These are phyloP conservation scores for Calliphora vomitoria DNA, from an alignment of 2,888 invertebrate genomes.

Conservation along the genomic window DNA sequence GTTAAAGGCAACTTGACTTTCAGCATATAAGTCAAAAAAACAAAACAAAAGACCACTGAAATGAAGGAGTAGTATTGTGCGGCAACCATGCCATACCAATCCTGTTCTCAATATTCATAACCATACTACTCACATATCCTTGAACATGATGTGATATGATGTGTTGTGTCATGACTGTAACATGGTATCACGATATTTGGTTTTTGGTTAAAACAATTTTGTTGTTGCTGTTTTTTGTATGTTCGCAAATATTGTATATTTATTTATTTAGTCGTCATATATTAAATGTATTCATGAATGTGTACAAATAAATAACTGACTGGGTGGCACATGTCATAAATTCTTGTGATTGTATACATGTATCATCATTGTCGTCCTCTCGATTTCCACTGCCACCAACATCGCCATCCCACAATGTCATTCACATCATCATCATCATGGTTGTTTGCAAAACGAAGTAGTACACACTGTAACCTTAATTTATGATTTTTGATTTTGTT, in stretches of 20 bases:
- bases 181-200: slow-evolving; percentile 47
- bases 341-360: slow-evolving; percentile 50
- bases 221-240: neutral
- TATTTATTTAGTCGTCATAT: slow-evolving; percentile 61
- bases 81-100: neutral
- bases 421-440: neutral
- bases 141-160: neutral
- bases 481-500: slow-evolving; percentile 27
- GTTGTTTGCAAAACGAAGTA: neutral
- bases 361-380: neutral
- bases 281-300: slow-evolving; percentile 59
- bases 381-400: neutral
- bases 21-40: slow-evolving; percentile 37
- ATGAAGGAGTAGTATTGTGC: neutral
- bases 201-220: slow-evolving; percentile 52
- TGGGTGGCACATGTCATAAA: slow-evolving; percentile 61
- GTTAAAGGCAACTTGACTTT: slow-evolving; percentile 67
- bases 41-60: slow-evolving; percentile 9
- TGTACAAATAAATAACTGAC: slow-evolving; percentile 49
- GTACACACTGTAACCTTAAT: slow-evolving; percentile 8
- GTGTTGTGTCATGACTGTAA: slow-evolving; percentile 26
- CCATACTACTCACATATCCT: too few species aligned
- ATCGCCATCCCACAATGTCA: neutral
- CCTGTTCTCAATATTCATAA: too few species aligned
- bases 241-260: slow-evolving; percentile 31